These are phyloP conservation scores for Microdon myrmicae DNA, from an alignment of 2,888 invertebrate genomes.

Conservation along the genomic window DNA sequence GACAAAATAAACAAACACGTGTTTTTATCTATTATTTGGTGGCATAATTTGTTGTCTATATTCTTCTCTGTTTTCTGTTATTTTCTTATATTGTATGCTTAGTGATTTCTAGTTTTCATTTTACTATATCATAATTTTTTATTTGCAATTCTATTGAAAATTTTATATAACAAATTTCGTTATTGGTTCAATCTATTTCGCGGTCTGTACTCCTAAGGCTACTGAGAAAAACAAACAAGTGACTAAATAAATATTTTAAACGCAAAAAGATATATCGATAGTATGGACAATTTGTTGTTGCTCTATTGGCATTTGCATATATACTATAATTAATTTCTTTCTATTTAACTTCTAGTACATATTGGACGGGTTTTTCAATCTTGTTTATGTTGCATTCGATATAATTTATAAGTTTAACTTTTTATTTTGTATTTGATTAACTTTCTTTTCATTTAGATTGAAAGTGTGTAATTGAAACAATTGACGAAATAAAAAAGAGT, in stretches of 20 bases:
- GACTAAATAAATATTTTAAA: conserved; percentile 23
- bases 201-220: conserved; percentile 33
- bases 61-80: too few relatives aligned
- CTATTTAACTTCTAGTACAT: conserved; percentile 46
- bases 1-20: conserved; percentile 8
- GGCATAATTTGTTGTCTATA: conserved; percentile 38
- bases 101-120: too few relatives aligned
- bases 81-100: too few relatives aligned
- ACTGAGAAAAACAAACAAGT: conserved; percentile 2
- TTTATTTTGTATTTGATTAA: conserved; percentile 15
- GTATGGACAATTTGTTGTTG: conserved; percentile 27
- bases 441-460: conserved; percentile 1
- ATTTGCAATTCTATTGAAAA: too few relatives aligned
- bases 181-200: conserved; percentile 42
- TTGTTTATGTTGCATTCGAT: conserved; percentile 47
- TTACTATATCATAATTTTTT: too few relatives aligned
- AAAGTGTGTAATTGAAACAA: background rate
- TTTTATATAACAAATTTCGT: too few relatives aligned
- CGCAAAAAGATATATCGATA: too few relatives aligned
- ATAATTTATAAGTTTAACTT: conserved; percentile 13
- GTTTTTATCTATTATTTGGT: conserved; percentile 20
- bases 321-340: conserved; percentile 22
- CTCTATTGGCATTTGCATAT: conserved; percentile 25
- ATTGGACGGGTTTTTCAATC: conserved; percentile 52
- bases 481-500: background rate